Conservation (phyloP, 2,797 vertebrate genomes). For the Sphenopsis melanotis region DNA sequence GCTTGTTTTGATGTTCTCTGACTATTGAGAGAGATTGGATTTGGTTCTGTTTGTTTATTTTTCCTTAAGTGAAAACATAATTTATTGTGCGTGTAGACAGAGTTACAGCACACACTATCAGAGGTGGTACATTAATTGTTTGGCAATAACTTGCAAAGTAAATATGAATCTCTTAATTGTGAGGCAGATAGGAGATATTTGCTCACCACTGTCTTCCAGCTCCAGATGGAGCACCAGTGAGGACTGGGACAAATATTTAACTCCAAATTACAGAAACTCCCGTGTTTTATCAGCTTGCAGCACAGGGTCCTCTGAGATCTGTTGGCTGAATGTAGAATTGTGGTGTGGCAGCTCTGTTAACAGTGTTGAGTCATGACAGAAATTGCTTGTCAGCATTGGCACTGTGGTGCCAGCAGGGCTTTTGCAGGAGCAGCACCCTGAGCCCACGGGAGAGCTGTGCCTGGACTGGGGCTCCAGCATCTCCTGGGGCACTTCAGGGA, state of each 20-base stretch:
- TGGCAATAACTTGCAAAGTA: neutral
- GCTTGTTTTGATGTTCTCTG: neutral
- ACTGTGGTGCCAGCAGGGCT: fast-evolving
- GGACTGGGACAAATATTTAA: neutral
- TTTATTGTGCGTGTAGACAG: neutral
- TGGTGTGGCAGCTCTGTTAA: neutral
- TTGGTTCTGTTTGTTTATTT: neutral
- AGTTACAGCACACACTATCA: neutral
- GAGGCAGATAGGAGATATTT: neutral
- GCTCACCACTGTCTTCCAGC: neutral
- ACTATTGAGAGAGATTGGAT: neutral
- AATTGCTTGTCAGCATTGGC: neutral
- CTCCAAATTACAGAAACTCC: neutral
- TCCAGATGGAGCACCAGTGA: neutral
- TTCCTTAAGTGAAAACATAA: neutral
- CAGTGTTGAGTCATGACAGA: neutral
- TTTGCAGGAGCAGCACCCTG: neutral
- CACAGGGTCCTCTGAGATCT: neutral
- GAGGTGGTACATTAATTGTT: neutral
- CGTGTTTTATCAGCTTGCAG: fast-evolving
- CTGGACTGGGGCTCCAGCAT: neutral
- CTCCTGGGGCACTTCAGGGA: neutral
- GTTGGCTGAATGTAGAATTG: neutral
- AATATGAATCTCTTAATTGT: neutral
- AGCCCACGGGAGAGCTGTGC: neutral